These are phyloP conservation scores for Argopecten irradians DNA, from an alignment of 1,140 invertebrate species.

Conservation along the genomic window DNA sequence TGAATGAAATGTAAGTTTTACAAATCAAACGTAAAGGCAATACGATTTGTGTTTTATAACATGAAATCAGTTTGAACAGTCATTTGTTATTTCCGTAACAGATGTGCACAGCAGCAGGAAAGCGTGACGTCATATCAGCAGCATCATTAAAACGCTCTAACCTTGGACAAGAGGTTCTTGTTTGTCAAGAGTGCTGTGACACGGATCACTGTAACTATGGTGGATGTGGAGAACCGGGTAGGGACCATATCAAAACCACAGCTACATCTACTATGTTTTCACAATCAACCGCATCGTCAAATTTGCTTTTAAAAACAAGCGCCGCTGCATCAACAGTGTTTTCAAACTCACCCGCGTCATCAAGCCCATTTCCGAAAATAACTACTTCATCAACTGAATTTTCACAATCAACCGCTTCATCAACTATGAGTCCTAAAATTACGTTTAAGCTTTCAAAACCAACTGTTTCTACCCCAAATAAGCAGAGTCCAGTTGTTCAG, in stretches of 20 bases:
- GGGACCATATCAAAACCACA: slow-evolving; percentile 3
- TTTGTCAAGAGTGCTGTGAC: slow-evolving; percentile 34
- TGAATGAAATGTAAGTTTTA: background rate
- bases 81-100: background rate
- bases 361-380: too few species aligned
- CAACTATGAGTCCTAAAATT: background rate
- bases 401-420: background rate
- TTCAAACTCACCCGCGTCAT: too few species aligned
- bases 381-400: background rate
- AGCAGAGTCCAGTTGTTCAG: background rate
- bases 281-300: background rate
- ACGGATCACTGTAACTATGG: slow-evolving; percentile 50
- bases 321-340: background rate
- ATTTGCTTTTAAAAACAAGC: background rate
- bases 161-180: slow-evolving; percentile 24
- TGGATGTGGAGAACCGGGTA: slow-evolving; percentile 41
- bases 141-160: background rate
- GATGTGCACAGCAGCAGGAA: background rate
- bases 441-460: background rate
- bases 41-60: background rate
- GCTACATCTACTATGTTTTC: background rate
- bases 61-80: background rate
- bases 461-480: background rate
- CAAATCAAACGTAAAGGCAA: background rate
- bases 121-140: background rate